A percentile compares a stretch with the other conserved stretches of the same genome.
phyloP scores from a whole-genome alignment of 2,797 vertebrate species.

The Myripristis murdjan region DNA sequence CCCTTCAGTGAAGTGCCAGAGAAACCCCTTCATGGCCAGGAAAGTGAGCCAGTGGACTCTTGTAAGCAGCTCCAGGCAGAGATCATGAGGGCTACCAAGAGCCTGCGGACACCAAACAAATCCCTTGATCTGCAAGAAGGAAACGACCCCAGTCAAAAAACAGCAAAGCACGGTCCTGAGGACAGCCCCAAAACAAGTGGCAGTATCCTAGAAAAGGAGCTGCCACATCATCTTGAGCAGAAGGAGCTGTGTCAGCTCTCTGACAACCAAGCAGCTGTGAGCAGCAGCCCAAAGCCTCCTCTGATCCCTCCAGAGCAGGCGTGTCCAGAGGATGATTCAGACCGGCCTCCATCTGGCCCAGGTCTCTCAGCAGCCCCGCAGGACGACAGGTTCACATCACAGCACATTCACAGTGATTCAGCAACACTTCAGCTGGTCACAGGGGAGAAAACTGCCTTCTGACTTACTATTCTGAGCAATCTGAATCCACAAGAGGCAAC shows the following conservation, averaged over 20 bases:
- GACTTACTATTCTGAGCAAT: constrained; percentile 17
- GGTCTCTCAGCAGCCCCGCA: constrained; percentile 42
- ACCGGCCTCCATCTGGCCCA: constrained; percentile 47
- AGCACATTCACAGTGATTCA: constrained; percentile 79
- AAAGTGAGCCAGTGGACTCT: constrained; percentile 82
- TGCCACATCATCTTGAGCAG: constrained; percentile 49
- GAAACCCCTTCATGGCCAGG: constrained; percentile 59
- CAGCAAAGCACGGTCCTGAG: constrained; percentile 36
- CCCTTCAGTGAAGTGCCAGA: constrained; percentile 90
- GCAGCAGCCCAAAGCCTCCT: constrained; percentile 31
- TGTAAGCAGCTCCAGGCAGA: constrained; percentile 91
- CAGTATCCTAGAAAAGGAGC: constrained; percentile 52
- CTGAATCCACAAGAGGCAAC: not conserved
- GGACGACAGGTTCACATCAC: constrained; percentile 60
- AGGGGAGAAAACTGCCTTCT: constrained; percentile 87
- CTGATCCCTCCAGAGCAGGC: constrained; percentile 39
- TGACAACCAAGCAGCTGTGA: constrained; percentile 21
- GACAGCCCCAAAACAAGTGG: constrained; percentile 37
- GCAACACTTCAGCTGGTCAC: constrained; percentile 79
- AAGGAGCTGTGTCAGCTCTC: constrained; percentile 43
- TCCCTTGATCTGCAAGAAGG: constrained; percentile 63
- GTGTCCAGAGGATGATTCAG: constrained; percentile 44
- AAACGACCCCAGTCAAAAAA: constrained; percentile 42
- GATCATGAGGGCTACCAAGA: constrained; percentile 91
- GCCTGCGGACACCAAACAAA: constrained; percentile 88